Conservation (phyloP, 2,888 invertebrate species). For the Limnephilus marmoratus region DNA sequence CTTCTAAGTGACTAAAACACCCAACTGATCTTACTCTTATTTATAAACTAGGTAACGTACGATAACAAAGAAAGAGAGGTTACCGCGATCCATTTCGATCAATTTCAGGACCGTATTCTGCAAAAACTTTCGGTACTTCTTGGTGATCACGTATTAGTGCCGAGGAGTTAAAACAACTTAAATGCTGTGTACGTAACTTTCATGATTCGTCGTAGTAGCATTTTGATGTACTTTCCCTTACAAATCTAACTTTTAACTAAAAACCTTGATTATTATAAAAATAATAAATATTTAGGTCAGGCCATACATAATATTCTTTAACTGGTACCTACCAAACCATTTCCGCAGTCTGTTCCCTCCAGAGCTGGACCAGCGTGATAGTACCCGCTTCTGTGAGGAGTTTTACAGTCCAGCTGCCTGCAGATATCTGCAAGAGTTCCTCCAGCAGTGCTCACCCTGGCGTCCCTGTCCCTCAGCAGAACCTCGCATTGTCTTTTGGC, state of each 20-base stretch:
- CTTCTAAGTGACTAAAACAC: not conserved
- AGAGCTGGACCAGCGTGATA: constrained; percentile 90
- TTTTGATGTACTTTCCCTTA: not conserved
- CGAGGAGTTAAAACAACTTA: not conserved
- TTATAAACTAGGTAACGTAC: not conserved
- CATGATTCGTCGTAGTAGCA: not conserved
- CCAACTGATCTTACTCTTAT: not conserved
- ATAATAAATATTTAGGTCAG: not conserved
- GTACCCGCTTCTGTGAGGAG: constrained; percentile 84
- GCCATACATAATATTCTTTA: not conserved
- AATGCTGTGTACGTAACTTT: not conserved
- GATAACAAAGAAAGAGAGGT: not conserved
- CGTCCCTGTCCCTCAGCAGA: constrained; percentile 83
- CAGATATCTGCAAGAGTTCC: constrained; percentile 76
- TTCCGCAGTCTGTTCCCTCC: constrained; percentile 86
- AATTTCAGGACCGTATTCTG: not conserved
- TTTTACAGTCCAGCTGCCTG: constrained; percentile 83
- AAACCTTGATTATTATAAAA: not conserved
- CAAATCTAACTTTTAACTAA: not conserved
- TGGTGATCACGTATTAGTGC: not conserved
- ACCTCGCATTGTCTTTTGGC: constrained; percentile 87
- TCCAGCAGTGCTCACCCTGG: constrained; percentile 74
- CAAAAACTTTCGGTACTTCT: too few relatives aligned
- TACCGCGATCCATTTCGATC: not conserved
- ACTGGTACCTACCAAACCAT: constrained; percentile 76